phyloP scores from a whole-genome alignment of 2,113 vertebrate species.

The Haliaeetus leucogaster region DNA sequence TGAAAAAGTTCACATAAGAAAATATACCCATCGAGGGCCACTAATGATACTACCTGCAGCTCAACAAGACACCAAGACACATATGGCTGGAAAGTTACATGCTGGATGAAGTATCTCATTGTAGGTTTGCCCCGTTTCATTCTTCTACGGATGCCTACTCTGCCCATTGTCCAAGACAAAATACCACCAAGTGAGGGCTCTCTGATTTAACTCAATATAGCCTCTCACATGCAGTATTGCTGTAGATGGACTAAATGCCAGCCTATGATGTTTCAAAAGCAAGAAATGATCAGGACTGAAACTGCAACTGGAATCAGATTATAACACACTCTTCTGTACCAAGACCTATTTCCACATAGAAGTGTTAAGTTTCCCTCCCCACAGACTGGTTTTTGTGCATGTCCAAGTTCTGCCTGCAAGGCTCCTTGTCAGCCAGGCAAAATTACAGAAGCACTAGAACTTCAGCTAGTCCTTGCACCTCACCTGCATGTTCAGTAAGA shows the following conservation, averaged over 20 bases:
- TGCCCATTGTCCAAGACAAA: neutral
- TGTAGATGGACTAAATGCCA: neutral
- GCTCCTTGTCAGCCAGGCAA: neutral
- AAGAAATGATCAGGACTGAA: neutral
- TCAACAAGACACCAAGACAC: neutral
- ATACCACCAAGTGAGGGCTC: neutral
- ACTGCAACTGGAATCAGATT: neutral
- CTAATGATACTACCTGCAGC: neutral
- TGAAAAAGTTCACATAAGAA: neutral
- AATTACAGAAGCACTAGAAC: neutral
- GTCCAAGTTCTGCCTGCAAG: neutral
- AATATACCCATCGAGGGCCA: rapidly evolving
- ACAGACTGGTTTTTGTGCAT: neutral
- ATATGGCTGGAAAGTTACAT: neutral
- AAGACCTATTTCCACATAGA: neutral
- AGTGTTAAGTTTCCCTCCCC: neutral
- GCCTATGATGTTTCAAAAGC: neutral
- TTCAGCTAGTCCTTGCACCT: neutral
- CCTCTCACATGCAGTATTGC: neutral
- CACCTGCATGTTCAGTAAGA: neutral
- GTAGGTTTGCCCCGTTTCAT: neutral
- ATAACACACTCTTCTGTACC: neutral
- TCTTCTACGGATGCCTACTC: neutral
- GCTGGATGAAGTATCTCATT: neutral
- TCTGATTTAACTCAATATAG: neutral